A percentile compares a stretch with the other conserved stretches of the same genome.
Evolutionary conservation across 2,888 invertebrate genomes (phyloP).

Genomic region (Brachypalpus laphriformis): DNA sequence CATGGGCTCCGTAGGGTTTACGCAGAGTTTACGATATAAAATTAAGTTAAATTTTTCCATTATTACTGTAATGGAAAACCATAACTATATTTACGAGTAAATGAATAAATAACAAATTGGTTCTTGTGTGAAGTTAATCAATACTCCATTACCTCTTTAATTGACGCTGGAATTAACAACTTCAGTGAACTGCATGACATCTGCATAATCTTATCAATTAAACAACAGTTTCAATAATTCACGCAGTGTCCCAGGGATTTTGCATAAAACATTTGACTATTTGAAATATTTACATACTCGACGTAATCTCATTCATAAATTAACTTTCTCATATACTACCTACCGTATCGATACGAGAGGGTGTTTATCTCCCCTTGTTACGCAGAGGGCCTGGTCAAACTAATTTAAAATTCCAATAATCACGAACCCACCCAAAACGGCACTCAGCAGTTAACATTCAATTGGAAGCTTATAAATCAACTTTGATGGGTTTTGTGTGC

Average conservation of each 20-base stretch:
- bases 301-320: slow-evolving; percentile 9
- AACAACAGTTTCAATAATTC: slow-evolving; percentile 33
- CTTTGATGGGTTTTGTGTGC: slow-evolving; percentile 28
- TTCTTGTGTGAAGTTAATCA: not conserved
- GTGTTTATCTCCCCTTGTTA: not conserved
- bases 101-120: slow-evolving; percentile 24
- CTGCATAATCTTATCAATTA: slow-evolving; percentile 54
- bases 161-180: slow-evolving; percentile 31
- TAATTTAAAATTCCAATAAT: slow-evolving; percentile 32
- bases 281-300: slow-evolving; percentile 14
- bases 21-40: no score
- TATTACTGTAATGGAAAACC: no score
- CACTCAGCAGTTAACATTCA: slow-evolving; percentile 47
- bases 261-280: not conserved
- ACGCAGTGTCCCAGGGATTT: not conserved
- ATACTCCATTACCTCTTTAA: slow-evolving; percentile 41
- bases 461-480: slow-evolving; percentile 58
- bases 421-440: not conserved
- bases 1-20: no score
- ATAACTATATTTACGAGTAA: no score
- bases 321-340: not conserved
- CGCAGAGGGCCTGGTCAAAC: slow-evolving; percentile 3
- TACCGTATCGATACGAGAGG: not conserved
- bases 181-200: slow-evolving; percentile 8
- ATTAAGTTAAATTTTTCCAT: no score